Base-by-base conservation (phyloP, 2,888 invertebrate genomes). In the Gryllus longicercus region DNA sequence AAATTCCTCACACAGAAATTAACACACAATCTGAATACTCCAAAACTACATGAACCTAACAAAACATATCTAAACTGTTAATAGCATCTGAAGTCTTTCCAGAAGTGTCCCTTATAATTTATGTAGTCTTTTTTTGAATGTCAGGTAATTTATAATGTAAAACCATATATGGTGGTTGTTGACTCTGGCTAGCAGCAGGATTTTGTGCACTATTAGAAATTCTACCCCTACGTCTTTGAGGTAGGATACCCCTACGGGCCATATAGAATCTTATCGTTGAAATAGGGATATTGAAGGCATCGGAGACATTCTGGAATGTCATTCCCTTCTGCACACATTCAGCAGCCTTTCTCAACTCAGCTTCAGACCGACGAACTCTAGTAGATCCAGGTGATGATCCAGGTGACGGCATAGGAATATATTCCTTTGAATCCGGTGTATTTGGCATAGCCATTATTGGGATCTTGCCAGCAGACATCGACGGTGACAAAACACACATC, bases 181-280 rank as follows among this genome's bases (percentile, higher is more conserved):
- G 77, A 78, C 23, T 77, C 78, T 80, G 78, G 80, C 49, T 79
- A 78, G 38, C 77, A 77, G 87, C 89, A 85, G 87, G 87, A 16
- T 82, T 77, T 50, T 49, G 38, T 16, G 82, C 79, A 14, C 84
- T 85, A 80, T 85, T 82, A 8, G 93, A 91, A 80, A 91, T 93
- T 51, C 95, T 91, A 0, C 95, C 95, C 18, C 95, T 90, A 84
- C 95, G 92, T 83, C 95, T 92, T 84, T 92, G 90, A 75, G 95
- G 95, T 82, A 95, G 86, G 79, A 95, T 95, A 2, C 95, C 95
- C 86, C 94, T 94, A 82, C 95, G 90, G 21, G 95, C 95, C 95
- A 95, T 95, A 87, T 94, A 95, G 87, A 95, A 95, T 89, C 91
- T 91, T 86, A 95, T 94, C 74, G 95, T 95, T 51, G 95, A 95